Base-by-base conservation (phyloP, 2,797 vertebrate genomes). In the Thaleichthys pacificus region DNA sequence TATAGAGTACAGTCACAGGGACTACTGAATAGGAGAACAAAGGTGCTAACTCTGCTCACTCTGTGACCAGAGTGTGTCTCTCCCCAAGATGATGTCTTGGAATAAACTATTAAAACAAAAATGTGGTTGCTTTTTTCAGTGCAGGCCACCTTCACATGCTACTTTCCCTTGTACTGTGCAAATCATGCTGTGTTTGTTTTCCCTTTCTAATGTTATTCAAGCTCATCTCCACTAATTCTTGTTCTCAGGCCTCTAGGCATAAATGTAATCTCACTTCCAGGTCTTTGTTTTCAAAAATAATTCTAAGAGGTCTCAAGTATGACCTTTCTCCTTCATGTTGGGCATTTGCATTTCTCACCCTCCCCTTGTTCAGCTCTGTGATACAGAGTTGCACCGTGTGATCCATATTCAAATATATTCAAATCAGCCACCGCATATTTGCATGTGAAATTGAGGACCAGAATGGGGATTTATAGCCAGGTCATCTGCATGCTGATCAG, bases 371-470 rank as follows among this genome's bases (percentile, higher is more conserved):
- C 77, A 72, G 75, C 82, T 78, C 80, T 79, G 80, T 87, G 86
- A 89, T 90, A 89, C 85, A 84, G 80, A 91, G 83, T 84, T 82
- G 85, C 84, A 86, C 86, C 85, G 87, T 89, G 91, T 90, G 88
- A 91, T 92, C 89, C 92, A 93, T 93, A 93, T 94, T 92, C 91
- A 93, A 92, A 92, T 91, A 83, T 93, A 93, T 92, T 93, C 85
- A 93, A 93, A 94, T 92, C 84, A 92, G 88, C 77, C 79, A 77
- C 83, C 77, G 77, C 62, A 61, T 80, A 92, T 93, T 92, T 92
- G 90, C 92, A 94, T 93, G 83, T 89, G 82, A 89, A 93, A 94
- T 93, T 93, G 89, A 91, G 84, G 71, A 81, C 72, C 74, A 70
- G 79, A 75, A 68, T 75, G 73, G 72, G 75, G 85, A 91, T 90